Evolutionary conservation across 2,113 vertebrate species (phyloP).

Genomic region (Rhineura floridana): DNA sequence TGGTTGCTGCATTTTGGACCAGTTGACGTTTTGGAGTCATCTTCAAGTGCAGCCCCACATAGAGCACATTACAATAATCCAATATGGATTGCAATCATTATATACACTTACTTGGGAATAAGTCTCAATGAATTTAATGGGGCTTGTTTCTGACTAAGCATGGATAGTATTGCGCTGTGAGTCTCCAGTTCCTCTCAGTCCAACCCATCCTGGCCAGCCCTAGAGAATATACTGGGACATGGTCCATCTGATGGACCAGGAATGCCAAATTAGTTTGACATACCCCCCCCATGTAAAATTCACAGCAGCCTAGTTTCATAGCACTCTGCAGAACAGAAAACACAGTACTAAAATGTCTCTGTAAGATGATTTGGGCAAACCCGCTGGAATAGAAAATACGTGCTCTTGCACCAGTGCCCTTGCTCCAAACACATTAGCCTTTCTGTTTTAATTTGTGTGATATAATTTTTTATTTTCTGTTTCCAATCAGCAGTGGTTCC

Average conservation of each 20-base stretch:
- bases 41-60: too few relatives aligned
- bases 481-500: neutral
- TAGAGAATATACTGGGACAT: neutral
- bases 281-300: neutral
- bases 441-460: neutral
- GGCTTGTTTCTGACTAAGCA: too few relatives aligned
- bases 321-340: neutral
- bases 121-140: too few relatives aligned
- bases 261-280: neutral
- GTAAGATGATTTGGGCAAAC: too few relatives aligned
- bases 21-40: too few relatives aligned
- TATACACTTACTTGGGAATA: too few relatives aligned
- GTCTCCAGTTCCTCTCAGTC: too few relatives aligned
- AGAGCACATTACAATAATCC: too few relatives aligned
- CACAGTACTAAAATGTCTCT: neutral
- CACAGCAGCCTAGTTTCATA: neutral
- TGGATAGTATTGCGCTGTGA: too few relatives aligned
- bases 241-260: neutral
- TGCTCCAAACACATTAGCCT: neutral
- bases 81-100: too few relatives aligned
- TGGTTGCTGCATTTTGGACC: too few relatives aligned
- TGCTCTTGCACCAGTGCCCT: neutral
- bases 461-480: neutral
- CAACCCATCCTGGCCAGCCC: neutral
- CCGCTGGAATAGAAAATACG: neutral